Evolutionary conservation across 2,888 invertebrate genomes (phyloP).

Genomic region (Busseola fusca): DNA sequence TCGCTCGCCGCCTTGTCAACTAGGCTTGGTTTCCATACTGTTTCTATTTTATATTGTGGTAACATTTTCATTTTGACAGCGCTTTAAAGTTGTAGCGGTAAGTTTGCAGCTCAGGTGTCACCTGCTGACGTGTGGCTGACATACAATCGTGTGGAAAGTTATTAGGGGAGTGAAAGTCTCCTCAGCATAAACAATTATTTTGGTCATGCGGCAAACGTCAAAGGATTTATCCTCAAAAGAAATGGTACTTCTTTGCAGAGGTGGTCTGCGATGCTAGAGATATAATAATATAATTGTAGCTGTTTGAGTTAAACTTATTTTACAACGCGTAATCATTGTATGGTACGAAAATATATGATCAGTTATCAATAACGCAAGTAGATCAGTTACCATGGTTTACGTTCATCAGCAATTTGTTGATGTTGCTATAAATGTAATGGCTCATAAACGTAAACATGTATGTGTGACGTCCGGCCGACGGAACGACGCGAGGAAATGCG

Average conservation of each 20-base stretch:
- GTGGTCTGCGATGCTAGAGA: neutral
- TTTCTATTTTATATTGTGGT: no score
- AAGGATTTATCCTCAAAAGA: no score
- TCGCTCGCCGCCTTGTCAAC: no score
- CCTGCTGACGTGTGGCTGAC: neutral
- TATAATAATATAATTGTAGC: neutral
- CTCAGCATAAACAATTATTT: neutral
- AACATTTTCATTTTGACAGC: neutral
- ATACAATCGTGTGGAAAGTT: neutral
- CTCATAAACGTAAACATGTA: constrained; percentile 28
- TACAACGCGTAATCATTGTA: neutral
- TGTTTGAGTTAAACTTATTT: neutral
- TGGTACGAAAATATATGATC: neutral
- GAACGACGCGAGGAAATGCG: neutral
- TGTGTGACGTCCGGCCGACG: constrained; percentile 2
- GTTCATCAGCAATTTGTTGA: constrained; percentile 43
- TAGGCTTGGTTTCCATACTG: no score
- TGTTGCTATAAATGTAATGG: constrained; percentile 29
- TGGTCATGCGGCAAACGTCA: neutral
- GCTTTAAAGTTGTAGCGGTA: no score
- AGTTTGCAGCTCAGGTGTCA: no score
- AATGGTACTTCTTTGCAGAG: neutral
- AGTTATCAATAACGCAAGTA: constrained; percentile 25
- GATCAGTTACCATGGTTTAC: constrained; percentile 11
- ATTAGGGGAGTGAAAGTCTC: neutral